Percentiles rank a stretch among this genome's conserved stretches.
phyloP scores from a whole-genome alignment of 2,113 vertebrate species.

The Vidua chalybeata region DNA sequence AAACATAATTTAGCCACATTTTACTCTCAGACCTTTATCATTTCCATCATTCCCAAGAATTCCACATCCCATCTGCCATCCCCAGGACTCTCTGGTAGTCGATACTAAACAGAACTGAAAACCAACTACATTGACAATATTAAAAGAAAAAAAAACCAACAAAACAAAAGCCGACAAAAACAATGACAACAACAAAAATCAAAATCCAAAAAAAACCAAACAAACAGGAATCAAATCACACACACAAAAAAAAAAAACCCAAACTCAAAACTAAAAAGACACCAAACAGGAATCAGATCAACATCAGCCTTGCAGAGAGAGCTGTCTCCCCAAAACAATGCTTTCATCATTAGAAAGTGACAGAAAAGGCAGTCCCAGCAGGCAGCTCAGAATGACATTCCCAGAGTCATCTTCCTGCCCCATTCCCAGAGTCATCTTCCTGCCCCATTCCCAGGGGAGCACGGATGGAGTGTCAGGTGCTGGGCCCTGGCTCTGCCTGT shows the following conservation, averaged over 20 bases:
- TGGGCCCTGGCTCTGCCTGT: neutral
- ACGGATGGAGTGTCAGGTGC: neutral
- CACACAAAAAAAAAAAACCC: neutral
- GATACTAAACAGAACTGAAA: neutral
- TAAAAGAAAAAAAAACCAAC: too few species aligned
- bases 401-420: neutral
- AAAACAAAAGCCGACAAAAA: neutral
- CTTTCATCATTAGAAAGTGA: neutral
- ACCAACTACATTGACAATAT: neutral
- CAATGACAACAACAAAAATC: neutral
- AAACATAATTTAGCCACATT: fast-evolving
- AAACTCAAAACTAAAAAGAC: neutral
- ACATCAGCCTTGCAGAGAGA: neutral
- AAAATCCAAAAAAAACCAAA: neutral
- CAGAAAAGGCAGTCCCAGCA: neutral
- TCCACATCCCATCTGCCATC: neutral
- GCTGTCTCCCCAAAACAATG: neutral
- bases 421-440: neutral
- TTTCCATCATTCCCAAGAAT: neutral
- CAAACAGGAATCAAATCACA: neutral
- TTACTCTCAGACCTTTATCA: neutral
- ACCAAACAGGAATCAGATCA: neutral
- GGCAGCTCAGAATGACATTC: neutral
- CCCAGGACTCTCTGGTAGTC: neutral
- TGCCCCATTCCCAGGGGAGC: neutral